Conservation (phyloP, 2,113 vertebrate genomes). For the Nycticorax nycticorax region DNA sequence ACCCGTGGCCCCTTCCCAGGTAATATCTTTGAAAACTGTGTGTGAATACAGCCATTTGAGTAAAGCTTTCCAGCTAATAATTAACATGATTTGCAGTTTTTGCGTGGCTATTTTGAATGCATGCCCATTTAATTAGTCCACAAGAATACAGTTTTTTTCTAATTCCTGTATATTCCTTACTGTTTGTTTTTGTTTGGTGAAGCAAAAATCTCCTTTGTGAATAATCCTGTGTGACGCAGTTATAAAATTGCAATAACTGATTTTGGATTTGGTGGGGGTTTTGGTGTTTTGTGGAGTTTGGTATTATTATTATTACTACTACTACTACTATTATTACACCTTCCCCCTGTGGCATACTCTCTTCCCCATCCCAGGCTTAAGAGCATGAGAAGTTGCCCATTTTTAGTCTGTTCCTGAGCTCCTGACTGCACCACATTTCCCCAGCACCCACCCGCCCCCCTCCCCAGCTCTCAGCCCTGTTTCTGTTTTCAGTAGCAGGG, state of each 20-base stretch:
- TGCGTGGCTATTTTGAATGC: not conserved
- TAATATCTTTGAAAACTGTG: conserved; percentile 9
- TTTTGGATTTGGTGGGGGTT: no score
- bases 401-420: not conserved
- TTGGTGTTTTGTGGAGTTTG: no score
- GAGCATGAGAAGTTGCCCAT: not conserved
- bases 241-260: not conserved
- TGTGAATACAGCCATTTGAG: rapidly evolving
- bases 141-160: not conserved
- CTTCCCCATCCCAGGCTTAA: not conserved
- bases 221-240: not conserved
- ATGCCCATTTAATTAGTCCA: not conserved
- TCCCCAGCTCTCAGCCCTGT: not conserved
- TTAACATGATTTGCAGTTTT: not conserved
- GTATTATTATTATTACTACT: no score
- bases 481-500: not conserved
- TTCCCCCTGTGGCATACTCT: not conserved
- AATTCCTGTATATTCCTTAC: not conserved
- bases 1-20: conserved; percentile 77
- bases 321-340: not conserved
- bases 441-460: rapidly evolving
- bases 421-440: not conserved
- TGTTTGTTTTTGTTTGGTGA: not conserved
- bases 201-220: not conserved
- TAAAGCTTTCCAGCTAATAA: not conserved